phyloP scores from a whole-genome alignment of 2,888 invertebrate species.

The Fragum whitleyi region DNA sequence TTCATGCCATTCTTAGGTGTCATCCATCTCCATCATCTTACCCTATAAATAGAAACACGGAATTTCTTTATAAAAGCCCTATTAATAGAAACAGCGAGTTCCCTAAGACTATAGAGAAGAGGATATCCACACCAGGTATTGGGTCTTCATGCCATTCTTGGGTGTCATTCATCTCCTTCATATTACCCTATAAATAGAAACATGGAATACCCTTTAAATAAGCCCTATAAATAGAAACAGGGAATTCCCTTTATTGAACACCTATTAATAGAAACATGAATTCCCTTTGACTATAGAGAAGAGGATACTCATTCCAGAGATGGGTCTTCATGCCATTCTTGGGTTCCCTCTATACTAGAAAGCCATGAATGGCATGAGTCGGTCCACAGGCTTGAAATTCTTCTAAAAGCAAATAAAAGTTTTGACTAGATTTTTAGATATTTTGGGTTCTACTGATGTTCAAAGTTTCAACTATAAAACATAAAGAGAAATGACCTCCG shows the following conservation, averaged over 20 bases:
- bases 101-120: no score
- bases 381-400: slow-evolving; percentile 47
- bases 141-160: slow-evolving; percentile 76
- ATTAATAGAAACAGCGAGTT: not conserved
- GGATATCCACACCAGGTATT: slow-evolving; percentile 66
- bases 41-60: slow-evolving; percentile 36
- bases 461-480: no score
- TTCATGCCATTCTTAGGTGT: slow-evolving; percentile 74
- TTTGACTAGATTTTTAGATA: no score
- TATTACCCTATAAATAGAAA: slow-evolving; percentile 46
- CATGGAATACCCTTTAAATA: not conserved
- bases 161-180: slow-evolving; percentile 68
- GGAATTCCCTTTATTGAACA: no score
- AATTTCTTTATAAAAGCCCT: not conserved
- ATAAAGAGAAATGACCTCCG: no score
- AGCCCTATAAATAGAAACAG: not conserved
- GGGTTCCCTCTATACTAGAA: slow-evolving; percentile 69
- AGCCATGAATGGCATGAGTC: slow-evolving; percentile 63
- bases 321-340: slow-evolving; percentile 76
- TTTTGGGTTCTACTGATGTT: no score
- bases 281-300: slow-evolving; percentile 41
- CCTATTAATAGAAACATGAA: slow-evolving; percentile 37
- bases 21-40: slow-evolving; percentile 65
- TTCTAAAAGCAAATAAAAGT: no score
- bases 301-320: slow-evolving; percentile 65